Conservation (phyloP, 2,797 vertebrate species). For the Gila robusta region DNA sequence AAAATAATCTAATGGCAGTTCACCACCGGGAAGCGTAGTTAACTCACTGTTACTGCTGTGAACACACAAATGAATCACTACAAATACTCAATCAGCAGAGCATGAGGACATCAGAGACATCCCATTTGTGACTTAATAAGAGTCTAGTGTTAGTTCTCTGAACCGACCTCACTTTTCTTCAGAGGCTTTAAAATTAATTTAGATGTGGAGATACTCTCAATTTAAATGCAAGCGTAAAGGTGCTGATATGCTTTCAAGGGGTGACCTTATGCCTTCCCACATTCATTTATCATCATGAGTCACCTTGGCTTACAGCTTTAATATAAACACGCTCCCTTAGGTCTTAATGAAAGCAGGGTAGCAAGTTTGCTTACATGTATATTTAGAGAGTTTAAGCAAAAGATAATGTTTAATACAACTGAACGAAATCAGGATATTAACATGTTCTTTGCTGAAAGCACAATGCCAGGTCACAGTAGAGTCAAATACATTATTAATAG, state of each 20-base stretch:
- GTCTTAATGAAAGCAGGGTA: conserved; percentile 15
- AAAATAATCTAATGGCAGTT: not conserved
- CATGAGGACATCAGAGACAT: conserved; percentile 11
- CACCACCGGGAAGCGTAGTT: not conserved
- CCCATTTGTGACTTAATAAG: conserved; percentile 24
- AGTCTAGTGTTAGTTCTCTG: conserved; percentile 4
- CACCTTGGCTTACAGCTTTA: conserved; percentile 36
- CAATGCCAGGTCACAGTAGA: not conserved
- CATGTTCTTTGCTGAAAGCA: conserved; percentile 5
- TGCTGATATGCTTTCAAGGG: conserved; percentile 40
- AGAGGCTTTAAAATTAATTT: conserved; percentile 49
- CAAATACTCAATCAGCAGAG: conserved; percentile 37
- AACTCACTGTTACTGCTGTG: not conserved
- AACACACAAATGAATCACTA: conserved; percentile 6
- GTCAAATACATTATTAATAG: conserved; percentile 6
- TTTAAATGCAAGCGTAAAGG: conserved; percentile 45
- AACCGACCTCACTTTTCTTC: conserved; percentile 27
- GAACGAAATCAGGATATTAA: not conserved
- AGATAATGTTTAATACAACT: not conserved
- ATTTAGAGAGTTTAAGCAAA: conserved; percentile 4
- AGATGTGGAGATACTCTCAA: conserved; percentile 43
- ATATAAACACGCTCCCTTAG: not conserved
- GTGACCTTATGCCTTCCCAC: conserved; percentile 37
- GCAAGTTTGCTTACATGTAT: conserved; percentile 19
- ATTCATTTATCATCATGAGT: conserved; percentile 54